Conservation (phyloP, 2,888 invertebrate species). For the Conomelus anceps region DNA sequence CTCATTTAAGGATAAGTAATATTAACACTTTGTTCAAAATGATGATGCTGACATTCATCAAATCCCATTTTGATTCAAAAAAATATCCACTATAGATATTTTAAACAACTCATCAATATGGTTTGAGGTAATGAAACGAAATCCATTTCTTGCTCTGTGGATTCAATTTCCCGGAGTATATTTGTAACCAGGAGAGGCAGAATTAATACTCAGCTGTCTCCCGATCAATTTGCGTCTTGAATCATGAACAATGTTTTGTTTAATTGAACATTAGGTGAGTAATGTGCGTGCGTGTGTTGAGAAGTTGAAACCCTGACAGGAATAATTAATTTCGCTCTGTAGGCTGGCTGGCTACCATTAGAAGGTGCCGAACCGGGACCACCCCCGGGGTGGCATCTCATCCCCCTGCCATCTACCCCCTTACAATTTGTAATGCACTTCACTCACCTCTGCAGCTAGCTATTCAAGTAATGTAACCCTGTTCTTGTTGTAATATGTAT, state of each 20-base stretch:
- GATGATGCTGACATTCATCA: too few species aligned
- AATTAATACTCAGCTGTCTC: background rate
- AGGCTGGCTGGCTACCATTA: background rate
- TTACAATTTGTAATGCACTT: background rate
- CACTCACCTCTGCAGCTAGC: background rate
- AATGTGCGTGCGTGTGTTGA: background rate
- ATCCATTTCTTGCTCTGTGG: background rate
- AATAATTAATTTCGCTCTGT: background rate
- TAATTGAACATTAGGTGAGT: background rate
- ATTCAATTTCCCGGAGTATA: background rate
- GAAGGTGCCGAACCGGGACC: background rate
- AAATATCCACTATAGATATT: too few species aligned
- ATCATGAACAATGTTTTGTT: background rate
- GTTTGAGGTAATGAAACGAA: background rate
- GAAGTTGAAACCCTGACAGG: background rate
- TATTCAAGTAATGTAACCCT: background rate
- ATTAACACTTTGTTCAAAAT: too few species aligned
- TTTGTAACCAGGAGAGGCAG: background rate
- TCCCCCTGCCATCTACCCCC: background rate
- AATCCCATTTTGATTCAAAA: too few species aligned
- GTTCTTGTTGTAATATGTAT: background rate
- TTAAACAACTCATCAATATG: too few species aligned
- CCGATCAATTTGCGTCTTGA: background rate
- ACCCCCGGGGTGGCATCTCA: background rate
- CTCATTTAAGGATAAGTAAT: too few species aligned